These are phyloP conservation scores for Tapirus indicus DNA, from an alignment of 2,797 vertebrate genomes.

Conservation along the genomic window DNA sequence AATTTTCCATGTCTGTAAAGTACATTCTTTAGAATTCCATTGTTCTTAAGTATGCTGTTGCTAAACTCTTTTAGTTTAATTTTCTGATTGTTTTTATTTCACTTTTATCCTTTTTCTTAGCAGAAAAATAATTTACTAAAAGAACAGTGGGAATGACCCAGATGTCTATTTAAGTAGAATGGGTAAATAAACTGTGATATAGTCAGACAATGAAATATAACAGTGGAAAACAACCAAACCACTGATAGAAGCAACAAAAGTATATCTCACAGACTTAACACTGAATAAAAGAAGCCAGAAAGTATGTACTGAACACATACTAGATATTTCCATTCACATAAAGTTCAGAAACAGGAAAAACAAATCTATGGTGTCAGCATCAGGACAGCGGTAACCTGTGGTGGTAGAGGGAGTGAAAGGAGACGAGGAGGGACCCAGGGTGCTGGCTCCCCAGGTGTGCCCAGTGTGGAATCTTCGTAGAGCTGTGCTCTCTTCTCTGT, in stretches of 20 bases:
- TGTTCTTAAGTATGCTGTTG: background rate
- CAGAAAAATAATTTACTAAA: background rate
- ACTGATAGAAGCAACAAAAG: background rate
- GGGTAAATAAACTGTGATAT: background rate
- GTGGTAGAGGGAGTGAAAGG: background rate
- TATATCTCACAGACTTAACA: background rate
- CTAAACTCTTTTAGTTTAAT: background rate
- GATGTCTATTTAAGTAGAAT: background rate
- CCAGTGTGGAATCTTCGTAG: background rate
- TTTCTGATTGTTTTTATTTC: background rate
- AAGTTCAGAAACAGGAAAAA: background rate
- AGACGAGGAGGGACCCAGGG: background rate
- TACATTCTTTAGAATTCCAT: background rate
- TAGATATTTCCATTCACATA: background rate
- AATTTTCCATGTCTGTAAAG: background rate
- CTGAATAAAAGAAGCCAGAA: background rate
- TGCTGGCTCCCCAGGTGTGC: background rate
- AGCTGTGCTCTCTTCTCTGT: background rate
- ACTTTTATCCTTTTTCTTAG: background rate
- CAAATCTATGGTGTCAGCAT: background rate
- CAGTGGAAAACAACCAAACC: background rate
- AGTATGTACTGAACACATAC: background rate
- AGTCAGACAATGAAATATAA: background rate
- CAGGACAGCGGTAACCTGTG: background rate
- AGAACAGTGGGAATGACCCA: background rate